Conservation (phyloP, 2,888 invertebrate genomes). For the Eretmocerus hayati region DNA sequence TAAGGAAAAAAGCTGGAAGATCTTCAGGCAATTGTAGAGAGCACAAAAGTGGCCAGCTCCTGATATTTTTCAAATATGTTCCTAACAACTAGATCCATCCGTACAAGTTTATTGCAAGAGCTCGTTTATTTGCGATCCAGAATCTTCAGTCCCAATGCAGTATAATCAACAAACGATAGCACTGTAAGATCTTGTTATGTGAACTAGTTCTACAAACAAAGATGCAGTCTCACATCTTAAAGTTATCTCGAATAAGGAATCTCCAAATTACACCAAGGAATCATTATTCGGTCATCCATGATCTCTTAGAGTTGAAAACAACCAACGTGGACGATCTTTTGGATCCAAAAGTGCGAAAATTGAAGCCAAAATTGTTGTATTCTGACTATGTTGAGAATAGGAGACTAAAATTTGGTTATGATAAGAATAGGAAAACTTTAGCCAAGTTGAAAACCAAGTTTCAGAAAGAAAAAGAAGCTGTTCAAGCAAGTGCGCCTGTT, state of each 20-base stretch:
- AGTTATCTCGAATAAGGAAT: conserved; percentile 8
- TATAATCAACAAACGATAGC: no score
- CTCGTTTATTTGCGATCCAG: no score
- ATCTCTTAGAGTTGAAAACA: not conserved
- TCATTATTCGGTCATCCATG: not conserved
- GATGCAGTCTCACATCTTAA: conserved; percentile 7
- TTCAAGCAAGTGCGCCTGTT: conserved; percentile 41
- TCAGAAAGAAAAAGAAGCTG: conserved; percentile 26
- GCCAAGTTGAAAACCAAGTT: conserved; percentile 21
- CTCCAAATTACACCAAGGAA: not conserved
- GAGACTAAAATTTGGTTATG: conserved; percentile 29
- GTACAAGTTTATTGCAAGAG: no score
- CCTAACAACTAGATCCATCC: no score
- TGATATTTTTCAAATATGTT: no score
- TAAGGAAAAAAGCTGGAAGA: no score
- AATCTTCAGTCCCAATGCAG: no score
- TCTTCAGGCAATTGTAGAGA: no score
- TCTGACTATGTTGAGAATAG: conserved; percentile 42
- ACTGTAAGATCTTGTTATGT: no score
- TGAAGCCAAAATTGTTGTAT: conserved; percentile 42
- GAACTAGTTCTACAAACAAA: no score
- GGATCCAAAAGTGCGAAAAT: conserved; percentile 29
- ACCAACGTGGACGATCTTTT: conserved; percentile 10
- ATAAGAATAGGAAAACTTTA: conserved; percentile 24
- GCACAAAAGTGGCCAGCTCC: no score